These are phyloP conservation scores for Rhodophaea formosa DNA, from an alignment of 2,888 invertebrate genomes.

Conservation along the genomic window DNA sequence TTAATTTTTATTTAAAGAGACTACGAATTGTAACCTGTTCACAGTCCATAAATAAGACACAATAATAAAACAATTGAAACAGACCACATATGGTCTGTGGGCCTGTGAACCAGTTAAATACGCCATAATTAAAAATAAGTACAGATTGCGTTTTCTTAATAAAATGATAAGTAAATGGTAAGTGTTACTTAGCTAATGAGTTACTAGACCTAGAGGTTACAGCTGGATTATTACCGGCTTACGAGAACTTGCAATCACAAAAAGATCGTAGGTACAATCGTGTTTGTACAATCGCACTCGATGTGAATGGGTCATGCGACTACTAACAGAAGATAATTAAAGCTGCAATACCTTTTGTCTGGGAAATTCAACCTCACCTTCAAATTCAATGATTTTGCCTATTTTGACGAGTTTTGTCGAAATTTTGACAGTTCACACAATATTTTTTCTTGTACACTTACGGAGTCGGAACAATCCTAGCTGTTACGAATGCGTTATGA, in stretches of 20 bases:
- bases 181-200: neutral
- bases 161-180: neutral
- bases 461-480: no score
- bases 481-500: no score
- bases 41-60: no score
- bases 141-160: neutral
- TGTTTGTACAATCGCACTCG: constrained; percentile 3
- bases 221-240: neutral
- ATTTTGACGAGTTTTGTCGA: neutral
- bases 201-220: neutral
- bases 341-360: constrained; percentile 8
- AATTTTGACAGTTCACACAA: neutral
- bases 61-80: no score
- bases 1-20: no score
- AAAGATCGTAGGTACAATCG: constrained; percentile 11
- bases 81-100: no score
- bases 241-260: constrained; percentile 2
- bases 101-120: no score
- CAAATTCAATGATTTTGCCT: constrained; percentile 2
- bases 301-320: constrained; percentile 9
- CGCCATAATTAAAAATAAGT: no score
- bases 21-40: no score
- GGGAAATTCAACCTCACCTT: neutral
- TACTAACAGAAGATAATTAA: constrained; percentile 9
- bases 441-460: no score